These are phyloP conservation scores for Lagocephalus sceleratus DNA, from an alignment of 2,797 vertebrate genomes.

Conservation along the genomic window DNA sequence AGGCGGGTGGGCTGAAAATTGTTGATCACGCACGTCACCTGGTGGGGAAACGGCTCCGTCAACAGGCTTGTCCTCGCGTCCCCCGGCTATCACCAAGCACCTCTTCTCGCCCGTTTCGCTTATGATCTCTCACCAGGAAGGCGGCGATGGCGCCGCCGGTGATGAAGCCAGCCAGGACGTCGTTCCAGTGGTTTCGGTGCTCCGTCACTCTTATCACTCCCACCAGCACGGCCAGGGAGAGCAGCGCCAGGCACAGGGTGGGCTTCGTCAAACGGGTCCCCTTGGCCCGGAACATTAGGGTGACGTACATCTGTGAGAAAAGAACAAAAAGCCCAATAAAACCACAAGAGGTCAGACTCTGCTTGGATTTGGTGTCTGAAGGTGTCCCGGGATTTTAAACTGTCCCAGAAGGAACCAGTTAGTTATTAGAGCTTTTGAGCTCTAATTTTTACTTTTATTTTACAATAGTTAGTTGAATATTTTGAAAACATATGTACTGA, in stretches of 20 bases:
- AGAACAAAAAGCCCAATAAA: background rate
- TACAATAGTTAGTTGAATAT: too few relatives aligned
- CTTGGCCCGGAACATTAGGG: slow-evolving; percentile 84
- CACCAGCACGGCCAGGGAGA: slow-evolving; percentile 86
- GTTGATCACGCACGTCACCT: slow-evolving; percentile 91
- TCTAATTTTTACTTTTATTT: too few relatives aligned
- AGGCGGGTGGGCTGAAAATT: slow-evolving; percentile 81
- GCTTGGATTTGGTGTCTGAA: slow-evolving; percentile 1
- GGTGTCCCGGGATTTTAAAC: background rate
- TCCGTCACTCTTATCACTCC: slow-evolving; percentile 88
- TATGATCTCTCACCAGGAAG: slow-evolving; percentile 80
- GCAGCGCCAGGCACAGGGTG: slow-evolving; percentile 82
- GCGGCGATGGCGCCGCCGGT: slow-evolving; percentile 86
- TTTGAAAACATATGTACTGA: too few relatives aligned
- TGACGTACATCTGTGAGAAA: slow-evolving; percentile 86
- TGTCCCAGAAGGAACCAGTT: too few relatives aligned
- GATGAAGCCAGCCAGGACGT: slow-evolving; percentile 86
- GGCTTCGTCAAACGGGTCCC: slow-evolving; percentile 89
- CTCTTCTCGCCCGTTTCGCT: background rate
- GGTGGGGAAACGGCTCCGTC: slow-evolving; percentile 2
- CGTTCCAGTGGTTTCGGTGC: slow-evolving; percentile 90
- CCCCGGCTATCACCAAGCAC: too few relatives aligned
- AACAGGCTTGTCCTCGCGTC: background rate
- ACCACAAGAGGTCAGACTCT: slow-evolving; percentile 43
- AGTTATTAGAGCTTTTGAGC: too few relatives aligned